Evolutionary conservation across 2,888 invertebrate species (phyloP).

Genomic region (Griposia aprilina): DNA sequence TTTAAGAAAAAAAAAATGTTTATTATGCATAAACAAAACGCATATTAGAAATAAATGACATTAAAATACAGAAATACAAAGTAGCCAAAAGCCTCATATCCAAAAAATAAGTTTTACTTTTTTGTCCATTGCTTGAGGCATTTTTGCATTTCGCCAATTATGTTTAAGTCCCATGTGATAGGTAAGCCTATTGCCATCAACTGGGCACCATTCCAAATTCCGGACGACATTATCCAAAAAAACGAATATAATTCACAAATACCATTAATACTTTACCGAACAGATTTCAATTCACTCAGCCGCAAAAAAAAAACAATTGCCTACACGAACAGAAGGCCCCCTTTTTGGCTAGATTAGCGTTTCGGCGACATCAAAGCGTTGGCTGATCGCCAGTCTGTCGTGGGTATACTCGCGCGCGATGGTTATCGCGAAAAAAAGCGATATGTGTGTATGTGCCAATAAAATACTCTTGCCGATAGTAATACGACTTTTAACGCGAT

Average conservation of each 20-base stretch:
- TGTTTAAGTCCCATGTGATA: too few species aligned
- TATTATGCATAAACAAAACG: too few species aligned
- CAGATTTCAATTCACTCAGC: slow-evolving; percentile 44
- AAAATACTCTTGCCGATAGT: slow-evolving; percentile 32
- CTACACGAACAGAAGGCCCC: slow-evolving; percentile 43
- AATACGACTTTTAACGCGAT: slow-evolving; percentile 41
- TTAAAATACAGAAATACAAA: too few species aligned
- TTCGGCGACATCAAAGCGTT: slow-evolving; percentile 69
- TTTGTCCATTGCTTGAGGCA: too few species aligned
- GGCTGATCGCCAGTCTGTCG: slow-evolving; percentile 61
- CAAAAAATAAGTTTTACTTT: too few species aligned
- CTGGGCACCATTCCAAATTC: background rate
- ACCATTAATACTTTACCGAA: slow-evolving; percentile 38
- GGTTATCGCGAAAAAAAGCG: slow-evolving; percentile 49
- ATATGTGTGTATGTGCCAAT: slow-evolving; percentile 37
- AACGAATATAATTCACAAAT: slow-evolving; percentile 23
- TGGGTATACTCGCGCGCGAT: slow-evolving; percentile 57
- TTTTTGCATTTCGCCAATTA: too few species aligned
- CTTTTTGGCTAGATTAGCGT: slow-evolving; percentile 67
- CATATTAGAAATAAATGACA: too few species aligned
- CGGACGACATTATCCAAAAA: slow-evolving; percentile 1
- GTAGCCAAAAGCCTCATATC: too few species aligned
- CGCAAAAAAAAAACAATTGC: slow-evolving; percentile 52
- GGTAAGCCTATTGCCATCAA: background rate
- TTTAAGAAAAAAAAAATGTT: too few species aligned